phyloP scores from a whole-genome alignment of 2,888 invertebrate species.

The Zaprionus lineosus region DNA sequence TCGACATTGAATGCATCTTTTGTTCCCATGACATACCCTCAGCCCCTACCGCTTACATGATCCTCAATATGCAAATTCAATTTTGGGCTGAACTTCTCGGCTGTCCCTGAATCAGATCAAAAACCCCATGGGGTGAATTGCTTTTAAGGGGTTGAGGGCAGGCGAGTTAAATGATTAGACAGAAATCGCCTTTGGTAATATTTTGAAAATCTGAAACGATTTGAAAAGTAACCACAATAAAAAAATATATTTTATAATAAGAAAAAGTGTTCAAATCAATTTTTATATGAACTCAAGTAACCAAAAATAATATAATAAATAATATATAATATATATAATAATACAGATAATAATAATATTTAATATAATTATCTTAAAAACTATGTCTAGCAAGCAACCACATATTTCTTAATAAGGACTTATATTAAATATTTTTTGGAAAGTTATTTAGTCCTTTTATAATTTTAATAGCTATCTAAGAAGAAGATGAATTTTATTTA shows the following conservation, averaged over 20 bases:
- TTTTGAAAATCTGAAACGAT: constrained; percentile 2
- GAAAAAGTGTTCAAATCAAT: not conserved
- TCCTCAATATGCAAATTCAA: constrained; percentile 65
- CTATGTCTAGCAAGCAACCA: too few species aligned
- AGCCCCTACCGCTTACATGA: constrained; percentile 44
- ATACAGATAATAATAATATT: too few species aligned
- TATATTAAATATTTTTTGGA: too few species aligned
- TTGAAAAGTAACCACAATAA: constrained; percentile 40
- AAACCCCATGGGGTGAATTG: constrained; percentile 56
- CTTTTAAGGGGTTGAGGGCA: constrained; percentile 33
- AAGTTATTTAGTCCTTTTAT: too few species aligned
- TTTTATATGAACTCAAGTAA: not conserved
- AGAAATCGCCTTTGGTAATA: constrained; percentile 46
- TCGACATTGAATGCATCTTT: constrained; percentile 51
- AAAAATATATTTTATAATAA: not conserved
- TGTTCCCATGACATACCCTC: constrained; percentile 75
- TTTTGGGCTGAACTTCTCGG: constrained; percentile 15
- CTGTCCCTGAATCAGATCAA: constrained; percentile 53
- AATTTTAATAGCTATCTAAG: too few species aligned
- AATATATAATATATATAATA: too few species aligned
- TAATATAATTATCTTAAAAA: too few species aligned
- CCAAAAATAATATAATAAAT: too few species aligned
- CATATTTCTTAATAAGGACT: too few species aligned
- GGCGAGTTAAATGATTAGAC: constrained; percentile 42
- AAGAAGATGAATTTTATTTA: too few species aligned